These are phyloP conservation scores for Cyanoliseus patagonus DNA, from an alignment of 2,113 vertebrate species.

Conservation along the genomic window DNA sequence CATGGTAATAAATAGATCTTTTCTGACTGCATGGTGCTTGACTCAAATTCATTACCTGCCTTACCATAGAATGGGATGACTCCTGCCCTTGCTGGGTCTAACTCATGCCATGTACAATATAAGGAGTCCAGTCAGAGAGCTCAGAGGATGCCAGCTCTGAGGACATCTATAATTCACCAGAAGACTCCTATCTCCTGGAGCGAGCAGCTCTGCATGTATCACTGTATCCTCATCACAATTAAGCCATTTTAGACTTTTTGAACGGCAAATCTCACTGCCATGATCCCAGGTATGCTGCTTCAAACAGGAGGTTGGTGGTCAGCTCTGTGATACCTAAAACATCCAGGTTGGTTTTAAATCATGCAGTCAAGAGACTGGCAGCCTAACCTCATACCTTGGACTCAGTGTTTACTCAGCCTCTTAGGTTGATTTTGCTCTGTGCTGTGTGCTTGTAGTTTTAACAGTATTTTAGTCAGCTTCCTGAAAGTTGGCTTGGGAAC, in stretches of 20 bases:
- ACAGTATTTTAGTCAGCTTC: not conserved
- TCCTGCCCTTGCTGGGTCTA: not conserved
- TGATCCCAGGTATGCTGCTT: not conserved
- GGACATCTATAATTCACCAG: not conserved
- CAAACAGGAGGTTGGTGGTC: not conserved
- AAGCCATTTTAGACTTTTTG: not conserved
- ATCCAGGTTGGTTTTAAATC: not conserved
- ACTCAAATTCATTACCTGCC: not conserved
- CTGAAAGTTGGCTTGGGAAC: not conserved
- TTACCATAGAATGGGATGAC: not conserved
- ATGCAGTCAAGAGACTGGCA: not conserved
- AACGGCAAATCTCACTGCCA: not conserved
- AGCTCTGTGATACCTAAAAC: not conserved
- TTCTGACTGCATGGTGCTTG: not conserved
- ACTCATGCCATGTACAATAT: not conserved
- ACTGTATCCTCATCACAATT: not conserved
- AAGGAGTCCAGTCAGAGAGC: not conserved
- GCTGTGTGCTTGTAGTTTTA: not conserved
- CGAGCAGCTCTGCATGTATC: not conserved
- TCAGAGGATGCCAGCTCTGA: not conserved
- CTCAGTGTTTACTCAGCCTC: not conserved
- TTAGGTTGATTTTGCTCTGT: not conserved
- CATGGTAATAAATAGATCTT: not conserved
- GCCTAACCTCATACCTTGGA: not conserved
- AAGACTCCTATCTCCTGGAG: not conserved